These are phyloP conservation scores for Esox masquinongy DNA, from an alignment of 2,797 vertebrate genomes.

Conservation along the genomic window DNA sequence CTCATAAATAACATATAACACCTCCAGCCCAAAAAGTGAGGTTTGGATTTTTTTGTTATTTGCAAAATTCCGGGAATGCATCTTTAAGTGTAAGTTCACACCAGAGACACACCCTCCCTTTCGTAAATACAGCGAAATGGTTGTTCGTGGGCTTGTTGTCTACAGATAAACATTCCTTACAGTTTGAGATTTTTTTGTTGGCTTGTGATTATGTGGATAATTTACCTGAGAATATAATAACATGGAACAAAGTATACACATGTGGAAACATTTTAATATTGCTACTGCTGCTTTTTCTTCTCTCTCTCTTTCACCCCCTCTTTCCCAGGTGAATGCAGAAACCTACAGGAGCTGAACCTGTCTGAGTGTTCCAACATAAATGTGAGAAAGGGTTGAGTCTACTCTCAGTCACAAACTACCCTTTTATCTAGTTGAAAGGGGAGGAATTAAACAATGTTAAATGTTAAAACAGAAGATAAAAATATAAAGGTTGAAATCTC, in stretches of 20 bases:
- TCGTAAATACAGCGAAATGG: not conserved
- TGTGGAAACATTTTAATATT: not conserved
- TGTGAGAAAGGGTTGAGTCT: constrained; percentile 64
- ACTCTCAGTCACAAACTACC: not conserved
- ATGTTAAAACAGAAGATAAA: not conserved
- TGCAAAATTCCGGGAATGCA: too few relatives aligned
- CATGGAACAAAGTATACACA: not conserved
- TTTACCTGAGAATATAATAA: not conserved
- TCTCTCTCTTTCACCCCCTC: constrained; percentile 23
- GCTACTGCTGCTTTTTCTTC: not conserved
- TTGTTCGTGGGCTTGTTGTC: not conserved
- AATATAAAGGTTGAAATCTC: not conserved
- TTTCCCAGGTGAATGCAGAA: constrained; percentile 81
- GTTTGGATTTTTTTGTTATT: too few relatives aligned
- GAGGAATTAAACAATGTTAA: not conserved
- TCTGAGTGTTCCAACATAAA: constrained; percentile 81
- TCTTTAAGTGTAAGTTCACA: too few relatives aligned
- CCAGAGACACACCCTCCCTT: too few relatives aligned
- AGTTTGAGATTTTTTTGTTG: not conserved
- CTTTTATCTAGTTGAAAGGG: not conserved
- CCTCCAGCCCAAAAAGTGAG: too few relatives aligned
- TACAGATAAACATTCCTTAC: not conserved
- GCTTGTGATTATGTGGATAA: not conserved
- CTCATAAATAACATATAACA: too few relatives aligned
- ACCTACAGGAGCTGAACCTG: constrained; percentile 83